These are phyloP conservation scores for Ornithoptera alexandrae DNA, from an alignment of 2,888 invertebrate genomes.

Conservation along the genomic window DNA sequence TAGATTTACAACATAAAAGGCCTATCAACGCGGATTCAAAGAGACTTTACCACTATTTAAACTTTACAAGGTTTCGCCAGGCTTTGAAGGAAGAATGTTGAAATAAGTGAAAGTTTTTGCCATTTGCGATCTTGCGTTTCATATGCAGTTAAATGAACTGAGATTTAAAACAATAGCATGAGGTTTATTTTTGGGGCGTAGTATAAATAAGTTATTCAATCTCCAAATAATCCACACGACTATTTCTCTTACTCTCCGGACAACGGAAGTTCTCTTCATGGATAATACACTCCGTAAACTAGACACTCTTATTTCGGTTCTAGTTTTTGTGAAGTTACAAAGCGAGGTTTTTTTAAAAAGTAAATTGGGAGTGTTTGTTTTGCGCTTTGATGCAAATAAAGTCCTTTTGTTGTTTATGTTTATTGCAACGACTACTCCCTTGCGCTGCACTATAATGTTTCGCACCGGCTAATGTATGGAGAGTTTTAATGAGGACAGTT, in stretches of 20 bases:
- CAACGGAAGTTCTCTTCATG: conserved; percentile 10
- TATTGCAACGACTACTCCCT: conserved; percentile 13
- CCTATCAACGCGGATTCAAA: too few relatives aligned
- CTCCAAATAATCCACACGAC: conserved; percentile 4
- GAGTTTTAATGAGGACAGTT: background rate
- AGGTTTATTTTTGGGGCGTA: background rate
- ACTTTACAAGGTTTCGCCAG: too few relatives aligned
- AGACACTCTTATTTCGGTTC: conserved; percentile 15
- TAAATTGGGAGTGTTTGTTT: conserved; percentile 21
- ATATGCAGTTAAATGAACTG: too few relatives aligned
- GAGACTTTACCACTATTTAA: too few relatives aligned
- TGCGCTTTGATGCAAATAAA: conserved; percentile 25
- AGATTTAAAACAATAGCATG: too few relatives aligned
- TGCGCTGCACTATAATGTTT: conserved; percentile 11
- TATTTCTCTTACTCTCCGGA: conserved; percentile 3
- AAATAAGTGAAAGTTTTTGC: too few relatives aligned
- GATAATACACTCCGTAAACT: conserved; percentile 20
- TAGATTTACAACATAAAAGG: too few relatives aligned
- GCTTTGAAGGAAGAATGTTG: too few relatives aligned
- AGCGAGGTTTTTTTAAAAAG: conserved; percentile 17
- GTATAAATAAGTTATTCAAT: conserved; percentile 7
- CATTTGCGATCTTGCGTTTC: too few relatives aligned
- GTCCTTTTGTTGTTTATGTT: conserved; percentile 25
- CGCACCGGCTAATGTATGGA: conserved; percentile 4
- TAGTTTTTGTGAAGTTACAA: conserved; percentile 16